These are phyloP conservation scores for Gryon sp. DNA, from an alignment of 1,140 invertebrate genomes.

Conservation along the genomic window DNA sequence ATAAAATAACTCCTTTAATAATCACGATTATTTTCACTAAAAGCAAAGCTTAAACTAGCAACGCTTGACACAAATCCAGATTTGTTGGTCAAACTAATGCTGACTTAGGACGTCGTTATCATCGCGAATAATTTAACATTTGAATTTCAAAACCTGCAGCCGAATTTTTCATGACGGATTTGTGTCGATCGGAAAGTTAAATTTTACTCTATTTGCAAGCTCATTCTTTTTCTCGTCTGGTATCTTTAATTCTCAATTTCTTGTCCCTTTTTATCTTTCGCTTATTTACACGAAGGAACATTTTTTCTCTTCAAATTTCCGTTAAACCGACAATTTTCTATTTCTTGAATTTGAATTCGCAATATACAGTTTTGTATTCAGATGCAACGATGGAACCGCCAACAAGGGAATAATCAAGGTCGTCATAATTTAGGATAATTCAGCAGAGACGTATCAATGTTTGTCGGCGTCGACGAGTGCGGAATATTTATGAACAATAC, in stretches of 20 bases:
- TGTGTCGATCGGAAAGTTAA: constrained; percentile 14
- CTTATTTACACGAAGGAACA: not conserved
- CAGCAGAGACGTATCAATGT: constrained; percentile 34
- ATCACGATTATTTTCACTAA: constrained; percentile 7
- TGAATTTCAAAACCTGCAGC: constrained; percentile 3
- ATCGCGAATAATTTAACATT: constrained; percentile 25
- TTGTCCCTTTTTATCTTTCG: not conserved
- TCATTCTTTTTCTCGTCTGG: too few species aligned
- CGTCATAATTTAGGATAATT: constrained; percentile 51
- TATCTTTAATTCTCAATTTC: too few species aligned
- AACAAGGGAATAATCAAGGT: constrained; percentile 44
- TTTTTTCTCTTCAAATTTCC: constrained; percentile 4
- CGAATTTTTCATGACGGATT: constrained; percentile 26
- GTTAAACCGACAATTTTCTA: constrained; percentile 8
- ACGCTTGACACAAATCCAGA: constrained; percentile 36
- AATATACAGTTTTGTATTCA: constrained; percentile 4
- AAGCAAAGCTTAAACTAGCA: constrained; percentile 5
- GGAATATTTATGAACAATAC: constrained; percentile 56
- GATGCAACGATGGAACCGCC: constrained; percentile 1
- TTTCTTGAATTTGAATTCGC: constrained; percentile 12
- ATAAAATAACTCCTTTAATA: too few species aligned
- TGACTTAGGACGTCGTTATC: constrained; percentile 13
- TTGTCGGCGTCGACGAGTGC: constrained; percentile 30
- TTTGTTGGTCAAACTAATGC: constrained; percentile 37
- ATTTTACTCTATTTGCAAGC: not conserved